Evolutionary conservation across 2,888 invertebrate species (phyloP).

Genomic region (Apodemia mormo): DNA sequence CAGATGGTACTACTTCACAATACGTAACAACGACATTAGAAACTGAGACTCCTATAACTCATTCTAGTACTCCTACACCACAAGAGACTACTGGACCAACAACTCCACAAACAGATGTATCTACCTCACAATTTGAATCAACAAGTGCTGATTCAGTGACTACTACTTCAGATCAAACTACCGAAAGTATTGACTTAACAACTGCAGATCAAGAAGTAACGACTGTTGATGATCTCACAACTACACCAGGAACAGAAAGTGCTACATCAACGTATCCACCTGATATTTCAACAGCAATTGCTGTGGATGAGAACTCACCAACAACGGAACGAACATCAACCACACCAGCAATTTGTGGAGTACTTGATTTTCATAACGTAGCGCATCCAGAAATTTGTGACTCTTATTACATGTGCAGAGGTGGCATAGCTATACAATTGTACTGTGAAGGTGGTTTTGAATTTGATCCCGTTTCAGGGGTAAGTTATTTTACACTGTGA

Average conservation of each 20-base stretch:
- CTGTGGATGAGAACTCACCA: not conserved
- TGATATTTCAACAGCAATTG: not conserved
- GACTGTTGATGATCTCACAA: not conserved
- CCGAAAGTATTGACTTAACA: conserved; percentile 12
- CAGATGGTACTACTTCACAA: not conserved
- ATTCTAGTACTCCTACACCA: conserved; percentile 19
- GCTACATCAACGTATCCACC: not conserved
- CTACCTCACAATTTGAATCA: not conserved
- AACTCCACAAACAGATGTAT: not conserved
- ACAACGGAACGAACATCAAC: conserved; percentile 10
- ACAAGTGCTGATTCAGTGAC: conserved; percentile 12
- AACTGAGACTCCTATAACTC: conserved; percentile 19
- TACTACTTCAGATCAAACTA: conserved; percentile 8
- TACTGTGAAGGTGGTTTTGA: conserved; percentile 25
- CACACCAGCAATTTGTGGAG: conserved; percentile 26
- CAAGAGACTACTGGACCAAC: conserved; percentile 6
- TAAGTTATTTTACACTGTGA: not conserved
- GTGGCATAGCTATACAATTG: conserved; percentile 25
- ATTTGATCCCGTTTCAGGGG: conserved; percentile 21
- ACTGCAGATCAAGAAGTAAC: conserved; percentile 15
- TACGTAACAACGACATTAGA: not conserved
- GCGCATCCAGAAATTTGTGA: conserved; percentile 30
- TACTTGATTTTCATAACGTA: conserved; percentile 23
- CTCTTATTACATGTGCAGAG: conserved; percentile 28
- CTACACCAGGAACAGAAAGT: not conserved